These are phyloP conservation scores for Crotalus viridis DNA, from an alignment of 2,113 vertebrate species.

Conservation along the genomic window DNA sequence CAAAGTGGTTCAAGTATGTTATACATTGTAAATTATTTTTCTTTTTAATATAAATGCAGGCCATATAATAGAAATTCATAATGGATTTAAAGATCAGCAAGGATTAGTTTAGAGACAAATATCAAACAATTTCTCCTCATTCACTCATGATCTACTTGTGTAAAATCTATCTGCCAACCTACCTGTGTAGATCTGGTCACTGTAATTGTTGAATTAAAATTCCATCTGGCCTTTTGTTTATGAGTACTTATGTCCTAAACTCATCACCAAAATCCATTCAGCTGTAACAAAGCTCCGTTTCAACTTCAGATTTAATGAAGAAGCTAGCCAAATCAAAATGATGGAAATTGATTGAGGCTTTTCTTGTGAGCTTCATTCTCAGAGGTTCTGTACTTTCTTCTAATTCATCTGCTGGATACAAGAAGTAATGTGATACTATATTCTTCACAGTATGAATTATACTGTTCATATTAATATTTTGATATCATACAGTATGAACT, in stretches of 20 bases:
- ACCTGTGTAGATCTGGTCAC: neutral
- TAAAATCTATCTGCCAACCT: neutral
- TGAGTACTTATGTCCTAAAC: constrained; percentile 7
- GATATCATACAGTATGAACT: neutral
- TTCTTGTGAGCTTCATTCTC: neutral
- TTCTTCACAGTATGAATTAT: neutral
- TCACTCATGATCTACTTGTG: neutral
- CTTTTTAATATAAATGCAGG: neutral
- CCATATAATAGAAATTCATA: neutral
- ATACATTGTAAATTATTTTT: neutral
- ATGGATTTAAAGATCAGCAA: neutral
- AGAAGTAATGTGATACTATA: neutral
- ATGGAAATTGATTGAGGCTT: neutral
- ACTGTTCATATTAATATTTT: neutral
- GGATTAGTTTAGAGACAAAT: too few relatives aligned
- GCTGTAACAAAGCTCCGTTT: constrained; percentile 23
- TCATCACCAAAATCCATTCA: constrained; percentile 32
- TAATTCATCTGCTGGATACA: neutral
- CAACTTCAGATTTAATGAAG: neutral
- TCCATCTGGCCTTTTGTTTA: constrained; percentile 1
- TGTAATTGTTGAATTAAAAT: neutral
- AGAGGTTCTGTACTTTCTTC: neutral
- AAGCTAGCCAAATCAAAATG: neutral
- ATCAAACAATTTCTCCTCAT: neutral
- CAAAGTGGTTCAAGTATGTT: neutral